Conservation (phyloP, 1,140 invertebrate species). For the Latrodectus geometricus region DNA sequence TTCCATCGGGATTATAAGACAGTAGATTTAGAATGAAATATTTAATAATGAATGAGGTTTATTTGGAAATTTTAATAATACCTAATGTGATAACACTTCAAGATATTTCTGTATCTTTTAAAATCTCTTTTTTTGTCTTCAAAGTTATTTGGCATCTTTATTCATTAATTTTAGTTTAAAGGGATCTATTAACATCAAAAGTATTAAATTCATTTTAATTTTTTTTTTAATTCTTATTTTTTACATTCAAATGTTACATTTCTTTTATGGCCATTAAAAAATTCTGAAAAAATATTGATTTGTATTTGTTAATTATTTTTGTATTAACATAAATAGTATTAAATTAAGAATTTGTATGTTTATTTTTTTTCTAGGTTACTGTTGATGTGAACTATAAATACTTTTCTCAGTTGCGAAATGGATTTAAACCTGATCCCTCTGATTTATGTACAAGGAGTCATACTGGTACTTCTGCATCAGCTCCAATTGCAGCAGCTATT, state of each 20-base stretch:
- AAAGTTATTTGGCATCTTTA: too few species aligned
- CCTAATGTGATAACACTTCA: too few species aligned
- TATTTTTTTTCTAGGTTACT: slow-evolving; percentile 75
- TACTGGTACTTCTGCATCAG: slow-evolving; percentile 87
- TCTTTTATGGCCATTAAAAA: not conserved
- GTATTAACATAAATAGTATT: not conserved
- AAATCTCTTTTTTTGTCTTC: too few species aligned
- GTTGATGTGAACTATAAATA: slow-evolving; percentile 76
- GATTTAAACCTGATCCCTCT: slow-evolving; percentile 37
- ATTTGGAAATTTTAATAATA: too few species aligned
- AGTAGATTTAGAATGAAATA: too few species aligned
- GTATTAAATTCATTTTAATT: too few species aligned
- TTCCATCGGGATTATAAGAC: too few species aligned
- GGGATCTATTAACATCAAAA: too few species aligned
- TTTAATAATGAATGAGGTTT: too few species aligned
- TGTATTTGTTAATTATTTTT: not conserved
- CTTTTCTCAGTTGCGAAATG: slow-evolving; percentile 55
- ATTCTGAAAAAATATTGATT: not conserved
- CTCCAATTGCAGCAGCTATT: slow-evolving; percentile 87
- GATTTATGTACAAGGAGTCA: slow-evolving; percentile 79
- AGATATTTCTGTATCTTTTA: too few species aligned
- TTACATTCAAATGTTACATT: not conserved
- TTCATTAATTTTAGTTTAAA: too few species aligned
- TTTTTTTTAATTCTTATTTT: not conserved
- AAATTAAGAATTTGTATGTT: not conserved